Evolutionary conservation across 2,113 vertebrate genomes (phyloP).

Genomic region (Paradoxurus hermaphroditus): DNA sequence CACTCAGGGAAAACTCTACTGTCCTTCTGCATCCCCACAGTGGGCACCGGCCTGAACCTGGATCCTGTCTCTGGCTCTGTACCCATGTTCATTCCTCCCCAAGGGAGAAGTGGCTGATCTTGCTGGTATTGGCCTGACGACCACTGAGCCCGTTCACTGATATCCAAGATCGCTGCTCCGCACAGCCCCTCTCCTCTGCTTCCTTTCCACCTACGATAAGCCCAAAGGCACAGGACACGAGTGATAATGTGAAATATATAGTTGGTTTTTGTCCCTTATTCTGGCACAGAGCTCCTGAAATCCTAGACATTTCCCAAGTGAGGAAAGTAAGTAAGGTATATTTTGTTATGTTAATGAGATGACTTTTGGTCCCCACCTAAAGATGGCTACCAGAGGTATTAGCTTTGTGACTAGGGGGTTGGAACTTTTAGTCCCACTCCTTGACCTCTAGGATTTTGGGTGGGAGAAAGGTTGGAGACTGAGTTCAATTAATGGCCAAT

Average conservation of each 20-base stretch:
- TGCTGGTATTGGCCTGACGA: too few relatives aligned
- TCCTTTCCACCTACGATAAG: background rate
- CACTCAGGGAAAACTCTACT: background rate
- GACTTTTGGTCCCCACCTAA: background rate
- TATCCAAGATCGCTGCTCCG: background rate
- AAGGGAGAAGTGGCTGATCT: background rate
- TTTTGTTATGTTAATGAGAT: background rate
- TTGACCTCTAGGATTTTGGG: background rate
- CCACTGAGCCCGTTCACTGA: background rate
- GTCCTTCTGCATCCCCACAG: accelerated
- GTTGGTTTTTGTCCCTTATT: background rate
- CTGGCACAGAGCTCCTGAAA: background rate
- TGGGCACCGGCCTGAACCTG: background rate
- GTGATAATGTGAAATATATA: background rate
- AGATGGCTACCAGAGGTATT: background rate
- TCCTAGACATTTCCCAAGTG: background rate
- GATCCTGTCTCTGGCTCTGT: background rate
- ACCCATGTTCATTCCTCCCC: background rate
- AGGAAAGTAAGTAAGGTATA: background rate
- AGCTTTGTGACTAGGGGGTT: background rate
- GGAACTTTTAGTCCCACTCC: background rate
- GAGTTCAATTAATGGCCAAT: background rate
- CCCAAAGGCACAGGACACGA: too few relatives aligned
- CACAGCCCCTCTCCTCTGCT: background rate
- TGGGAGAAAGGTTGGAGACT: background rate